Percentiles rank a stretch among this genome's conserved stretches.
These are phyloP conservation scores for Zaprionus vittiger DNA, from an alignment of 1,140 invertebrate species.

Conservation along the genomic window DNA sequence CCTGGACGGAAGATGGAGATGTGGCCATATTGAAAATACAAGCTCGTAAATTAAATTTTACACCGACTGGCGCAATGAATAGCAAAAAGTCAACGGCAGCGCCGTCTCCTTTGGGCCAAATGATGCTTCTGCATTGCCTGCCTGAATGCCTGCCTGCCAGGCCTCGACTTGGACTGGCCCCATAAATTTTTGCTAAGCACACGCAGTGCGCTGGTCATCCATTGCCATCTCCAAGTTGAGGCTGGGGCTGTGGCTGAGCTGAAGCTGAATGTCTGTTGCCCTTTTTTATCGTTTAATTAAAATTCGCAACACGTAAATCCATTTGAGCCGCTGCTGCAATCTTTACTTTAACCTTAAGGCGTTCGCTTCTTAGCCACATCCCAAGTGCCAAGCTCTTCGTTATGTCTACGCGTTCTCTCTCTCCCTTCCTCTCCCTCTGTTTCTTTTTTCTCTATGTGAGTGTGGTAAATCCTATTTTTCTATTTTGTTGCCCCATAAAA, in stretches of 20 bases:
- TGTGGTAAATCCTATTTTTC: slow-evolving; percentile 82
- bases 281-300: slow-evolving; percentile 83
- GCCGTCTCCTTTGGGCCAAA: slow-evolving; percentile 52
- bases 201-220: slow-evolving; percentile 72
- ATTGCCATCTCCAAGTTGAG: slow-evolving; percentile 12
- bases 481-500: slow-evolving; percentile 82
- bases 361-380: slow-evolving; percentile 51
- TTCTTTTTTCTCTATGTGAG: slow-evolving; percentile 30
- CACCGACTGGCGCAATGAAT: slow-evolving; percentile 69
- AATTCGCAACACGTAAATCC: slow-evolving; percentile 83
- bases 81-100: slow-evolving; percentile 53
- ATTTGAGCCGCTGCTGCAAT: slow-evolving; percentile 83
- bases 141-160: not conserved
- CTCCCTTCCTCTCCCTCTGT: slow-evolving; percentile 12
- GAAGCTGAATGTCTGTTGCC: slow-evolving; percentile 63
- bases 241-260: slow-evolving; percentile 13
- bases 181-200: slow-evolving; percentile 80
- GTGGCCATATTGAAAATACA: slow-evolving; percentile 73
- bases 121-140: slow-evolving; percentile 48
- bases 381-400: slow-evolving; percentile 40
- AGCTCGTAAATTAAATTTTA: slow-evolving; percentile 83
- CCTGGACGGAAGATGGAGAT: slow-evolving; percentile 11
- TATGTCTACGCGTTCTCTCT: slow-evolving; percentile 31
- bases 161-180: slow-evolving; percentile 32
- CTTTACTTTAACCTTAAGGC: slow-evolving; percentile 83